These are phyloP conservation scores for Microcebus lehilahytsara DNA, from an alignment of 2,113 vertebrate species.

Conservation along the genomic window DNA sequence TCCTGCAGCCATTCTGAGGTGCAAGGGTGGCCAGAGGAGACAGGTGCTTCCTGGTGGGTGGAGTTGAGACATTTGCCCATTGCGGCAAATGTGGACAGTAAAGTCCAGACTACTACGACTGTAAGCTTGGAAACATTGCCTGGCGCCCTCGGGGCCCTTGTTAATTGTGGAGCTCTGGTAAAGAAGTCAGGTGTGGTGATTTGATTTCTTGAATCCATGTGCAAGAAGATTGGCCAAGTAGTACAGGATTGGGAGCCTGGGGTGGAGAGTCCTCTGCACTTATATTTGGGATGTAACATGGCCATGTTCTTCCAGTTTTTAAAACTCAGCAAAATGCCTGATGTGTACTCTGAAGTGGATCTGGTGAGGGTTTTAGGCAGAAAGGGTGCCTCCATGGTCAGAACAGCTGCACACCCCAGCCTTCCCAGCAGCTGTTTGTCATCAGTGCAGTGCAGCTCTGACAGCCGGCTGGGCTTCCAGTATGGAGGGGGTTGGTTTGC, in stretches of 20 bases:
- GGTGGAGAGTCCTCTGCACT: no score
- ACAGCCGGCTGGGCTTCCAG: background rate
- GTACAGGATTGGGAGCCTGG: background rate
- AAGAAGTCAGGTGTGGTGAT: background rate
- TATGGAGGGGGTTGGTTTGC: background rate
- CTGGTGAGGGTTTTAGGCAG: background rate
- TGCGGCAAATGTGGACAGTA: background rate
- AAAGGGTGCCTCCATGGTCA: background rate
- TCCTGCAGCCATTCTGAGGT: background rate
- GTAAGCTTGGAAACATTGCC: background rate
- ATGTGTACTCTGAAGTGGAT: background rate
- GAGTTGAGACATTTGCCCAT: background rate
- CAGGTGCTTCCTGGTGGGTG: background rate
- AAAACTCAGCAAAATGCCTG: background rate
- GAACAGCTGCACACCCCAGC: background rate
- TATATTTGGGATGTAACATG: background rate
- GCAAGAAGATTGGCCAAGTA: background rate
- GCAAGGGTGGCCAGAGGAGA: background rate
- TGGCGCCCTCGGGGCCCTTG: background rate
- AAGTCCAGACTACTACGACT: background rate
- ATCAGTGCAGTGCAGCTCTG: background rate
- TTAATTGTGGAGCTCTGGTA: background rate
- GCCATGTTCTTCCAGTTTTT: background rate
- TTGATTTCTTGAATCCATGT: background rate
- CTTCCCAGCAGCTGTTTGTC: background rate